Evolutionary conservation across 2,888 invertebrate species (phyloP).

Genomic region (Julus scandinavius): DNA sequence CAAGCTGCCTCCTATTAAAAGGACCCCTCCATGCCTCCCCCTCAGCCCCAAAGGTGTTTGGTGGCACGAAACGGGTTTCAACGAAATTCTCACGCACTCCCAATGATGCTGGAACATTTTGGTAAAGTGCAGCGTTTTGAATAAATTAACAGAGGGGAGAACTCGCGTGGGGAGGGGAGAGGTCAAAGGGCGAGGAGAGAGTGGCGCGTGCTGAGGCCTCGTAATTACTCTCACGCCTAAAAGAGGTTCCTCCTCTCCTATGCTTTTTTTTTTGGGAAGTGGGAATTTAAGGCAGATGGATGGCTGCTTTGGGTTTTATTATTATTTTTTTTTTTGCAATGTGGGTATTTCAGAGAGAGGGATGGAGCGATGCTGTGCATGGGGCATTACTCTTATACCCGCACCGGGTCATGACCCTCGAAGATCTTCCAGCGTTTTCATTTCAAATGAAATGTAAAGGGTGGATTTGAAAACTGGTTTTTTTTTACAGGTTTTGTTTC

Average conservation of each 20-base stretch:
- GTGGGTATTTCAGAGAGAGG: background rate
- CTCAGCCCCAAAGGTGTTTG: slow-evolving; percentile 17
- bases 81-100: slow-evolving; percentile 32
- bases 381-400: slow-evolving; percentile 35
- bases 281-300: slow-evolving; percentile 36
- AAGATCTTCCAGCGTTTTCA: background rate
- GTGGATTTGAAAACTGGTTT: background rate
- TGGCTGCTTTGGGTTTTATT: background rate
- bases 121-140: slow-evolving; percentile 41
- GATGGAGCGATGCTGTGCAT: slow-evolving; percentile 35
- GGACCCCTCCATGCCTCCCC: background rate
- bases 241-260: background rate
- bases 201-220: slow-evolving; percentile 43
- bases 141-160: slow-evolving; percentile 2
- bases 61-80: slow-evolving; percentile 26
- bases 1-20: slow-evolving; percentile 5
- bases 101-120: slow-evolving; percentile 17
- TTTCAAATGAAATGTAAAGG: background rate
- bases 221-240: background rate
- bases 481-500: background rate
- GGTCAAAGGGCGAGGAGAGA: background rate
- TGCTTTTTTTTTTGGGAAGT: background rate
- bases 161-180: background rate
- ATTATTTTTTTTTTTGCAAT: background rate
- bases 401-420: slow-evolving; percentile 8